Percentiles rank a stretch among this genome's conserved stretches.
phyloP scores from a whole-genome alignment of 2,888 invertebrate genomes.

The Drosophila quinaria region DNA sequence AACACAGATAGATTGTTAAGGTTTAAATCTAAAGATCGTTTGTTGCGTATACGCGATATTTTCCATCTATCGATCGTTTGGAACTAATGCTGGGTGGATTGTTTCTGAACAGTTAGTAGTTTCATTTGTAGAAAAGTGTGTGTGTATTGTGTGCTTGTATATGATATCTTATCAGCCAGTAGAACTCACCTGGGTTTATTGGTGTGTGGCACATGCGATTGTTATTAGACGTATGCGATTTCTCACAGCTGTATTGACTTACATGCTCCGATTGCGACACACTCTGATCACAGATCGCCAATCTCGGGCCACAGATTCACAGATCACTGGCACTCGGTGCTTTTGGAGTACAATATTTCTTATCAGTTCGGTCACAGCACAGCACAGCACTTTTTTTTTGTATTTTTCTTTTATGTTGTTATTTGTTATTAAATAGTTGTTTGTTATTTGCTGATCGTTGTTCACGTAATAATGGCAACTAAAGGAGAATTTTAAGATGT shows the following conservation, averaged over 20 bases:
- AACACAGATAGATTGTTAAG: not conserved
- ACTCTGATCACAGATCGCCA: constrained; percentile 13
- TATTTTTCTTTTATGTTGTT: not conserved
- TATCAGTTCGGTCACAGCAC: constrained; percentile 13
- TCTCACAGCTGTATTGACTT: constrained; percentile 43
- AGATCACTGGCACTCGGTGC: not conserved
- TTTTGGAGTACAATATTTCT: constrained; percentile 6
- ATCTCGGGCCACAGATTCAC: constrained; percentile 3
- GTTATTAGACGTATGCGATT: constrained; percentile 10
- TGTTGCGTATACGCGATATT: constrained; percentile 39
- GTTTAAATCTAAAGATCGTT: not conserved
- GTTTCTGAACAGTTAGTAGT: not conserved
- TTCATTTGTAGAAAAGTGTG: not conserved
- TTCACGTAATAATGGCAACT: constrained; percentile 16
- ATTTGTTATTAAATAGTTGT: not conserved
- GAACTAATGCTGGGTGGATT: constrained; percentile 7
- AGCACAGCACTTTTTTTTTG: constrained; percentile 1
- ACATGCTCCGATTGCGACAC: constrained; percentile 14
- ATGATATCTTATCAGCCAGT: constrained; percentile 59
- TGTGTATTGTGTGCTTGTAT: constrained; percentile 2
- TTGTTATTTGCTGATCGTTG: constrained; percentile 3
- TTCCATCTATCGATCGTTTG: constrained; percentile 26
- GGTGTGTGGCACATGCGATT: constrained; percentile 45
- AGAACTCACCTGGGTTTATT: constrained; percentile 42
- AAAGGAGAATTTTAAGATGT: not conserved